Evolutionary conservation across 2,113 vertebrate species (phyloP), one percentile per base, ranked within the genome.

Genomic region (Aldabrachelys gigantea): DNA sequence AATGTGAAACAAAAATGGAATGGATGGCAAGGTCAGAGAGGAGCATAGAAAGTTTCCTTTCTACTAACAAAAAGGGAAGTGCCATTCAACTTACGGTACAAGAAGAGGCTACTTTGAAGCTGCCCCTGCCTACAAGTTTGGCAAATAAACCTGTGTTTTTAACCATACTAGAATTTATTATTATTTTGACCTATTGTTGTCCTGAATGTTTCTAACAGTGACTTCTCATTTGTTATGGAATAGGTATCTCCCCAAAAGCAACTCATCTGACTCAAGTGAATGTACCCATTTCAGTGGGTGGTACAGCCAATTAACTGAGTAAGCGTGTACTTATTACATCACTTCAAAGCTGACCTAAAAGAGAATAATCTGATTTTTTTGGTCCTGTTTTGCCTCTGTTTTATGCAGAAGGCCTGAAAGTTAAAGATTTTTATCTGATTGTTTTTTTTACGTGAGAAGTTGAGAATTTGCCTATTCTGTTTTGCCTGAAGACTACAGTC

Each of bases 161-260:
- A 95, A 82, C 75, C 13, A 1, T 2, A 85, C 27, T 8, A 87
- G 94, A 85, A 82, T 31, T 19, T 19, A 29, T 24, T 75, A 17
- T 6, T 47, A 25, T 52, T 89, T 65, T 81, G 93, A 93, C 91
- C 91, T 29, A 29, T 1, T 59, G 91, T 54, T 92, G 95, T 94
- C 92, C 3, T 1, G 3, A 89, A 88, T 1, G 31, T 47, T 89
- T 57, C 76, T 59, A 92, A 89, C 76, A 59, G 5, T 57, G 86
- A 81, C 25, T 87, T 91, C 95, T 91, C 80, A 88, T 91, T 16
- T 82, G 13, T 27, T 41, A 22, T 5, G 72, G 22, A 16, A 49
- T 0, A 2, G 10, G 14, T 29, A 82, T 84, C 95, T 92, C 95
- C 92, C 94, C 94, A 92, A 89, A 95, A 0, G 1, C 83, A 35